phyloP scores from a whole-genome alignment of 1,140 invertebrate genomes.

The Drosophila burlai region DNA sequence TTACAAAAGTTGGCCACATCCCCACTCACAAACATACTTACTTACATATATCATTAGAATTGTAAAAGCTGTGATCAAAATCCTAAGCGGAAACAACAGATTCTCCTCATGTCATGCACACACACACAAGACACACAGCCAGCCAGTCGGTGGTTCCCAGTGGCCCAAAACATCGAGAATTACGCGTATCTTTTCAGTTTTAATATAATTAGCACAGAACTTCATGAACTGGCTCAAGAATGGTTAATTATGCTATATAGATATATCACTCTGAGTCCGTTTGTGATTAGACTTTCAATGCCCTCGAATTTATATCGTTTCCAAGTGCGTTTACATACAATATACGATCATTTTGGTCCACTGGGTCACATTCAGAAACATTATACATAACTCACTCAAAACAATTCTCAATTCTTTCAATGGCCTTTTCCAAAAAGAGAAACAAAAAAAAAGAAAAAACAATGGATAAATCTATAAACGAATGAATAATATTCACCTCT shows the following conservation, averaged over 20 bases:
- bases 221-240: background rate
- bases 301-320: background rate
- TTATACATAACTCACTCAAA: background rate
- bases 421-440: conserved; percentile 44
- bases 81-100: conserved; percentile 27
- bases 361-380: background rate
- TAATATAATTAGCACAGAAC: no score
- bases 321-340: background rate
- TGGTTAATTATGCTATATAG: background rate
- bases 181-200: no score
- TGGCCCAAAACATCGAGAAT: background rate
- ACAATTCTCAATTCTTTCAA: conserved; percentile 57
- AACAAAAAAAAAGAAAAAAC: conserved; percentile 19
- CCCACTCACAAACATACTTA: conserved; percentile 24
- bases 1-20: conserved; percentile 48
- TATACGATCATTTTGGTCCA: background rate
- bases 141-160: conserved; percentile 12
- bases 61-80: conserved; percentile 79
- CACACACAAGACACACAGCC: conserved; percentile 16
- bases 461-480: conserved; percentile 17
- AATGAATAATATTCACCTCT: conserved; percentile 20
- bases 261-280: no score
- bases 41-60: conserved; percentile 75
- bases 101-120: conserved; percentile 33
- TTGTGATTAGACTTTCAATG: background rate